Conservation (phyloP, 2,888 invertebrate genomes). For the Epinotia brunnichana region DNA sequence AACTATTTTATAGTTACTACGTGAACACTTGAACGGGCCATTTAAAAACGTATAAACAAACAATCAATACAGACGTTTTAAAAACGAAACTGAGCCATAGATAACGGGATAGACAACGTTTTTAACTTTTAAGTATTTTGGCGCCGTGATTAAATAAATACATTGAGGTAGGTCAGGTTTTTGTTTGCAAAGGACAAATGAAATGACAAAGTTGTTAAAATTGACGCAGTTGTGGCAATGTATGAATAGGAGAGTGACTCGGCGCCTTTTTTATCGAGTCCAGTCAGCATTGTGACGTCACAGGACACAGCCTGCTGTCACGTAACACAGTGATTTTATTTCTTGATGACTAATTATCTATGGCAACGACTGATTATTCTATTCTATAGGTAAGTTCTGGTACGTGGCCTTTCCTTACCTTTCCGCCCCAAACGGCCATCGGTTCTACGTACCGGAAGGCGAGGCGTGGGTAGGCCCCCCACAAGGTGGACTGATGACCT, state of each 20-base stretch:
- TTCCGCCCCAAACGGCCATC: too few species aligned
- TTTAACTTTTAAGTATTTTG: slow-evolving; percentile 35
- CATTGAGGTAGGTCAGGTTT: slow-evolving; percentile 4
- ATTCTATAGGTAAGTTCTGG: too few species aligned
- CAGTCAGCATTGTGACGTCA: slow-evolving; percentile 16
- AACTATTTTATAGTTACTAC: slow-evolving; percentile 41
- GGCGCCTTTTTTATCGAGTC: slow-evolving; percentile 28
- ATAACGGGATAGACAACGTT: slow-evolving; percentile 5
- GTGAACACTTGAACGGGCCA: slow-evolving; percentile 6
- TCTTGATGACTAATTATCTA: too few species aligned
- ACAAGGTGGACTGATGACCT: too few species aligned
- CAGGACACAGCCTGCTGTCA: background rate
- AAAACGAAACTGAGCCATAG: slow-evolving; percentile 34
- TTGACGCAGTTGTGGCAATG: slow-evolving; percentile 13
- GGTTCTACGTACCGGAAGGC: too few species aligned
- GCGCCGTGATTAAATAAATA: slow-evolving; percentile 33
- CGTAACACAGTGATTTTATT: slow-evolving; percentile 5
- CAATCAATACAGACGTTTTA: slow-evolving; percentile 33
- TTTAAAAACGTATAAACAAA: slow-evolving; percentile 25
- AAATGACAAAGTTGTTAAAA: slow-evolving; percentile 25
- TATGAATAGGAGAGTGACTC: slow-evolving; percentile 21
- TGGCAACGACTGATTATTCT: too few species aligned
- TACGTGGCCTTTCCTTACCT: too few species aligned
- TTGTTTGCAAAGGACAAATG: slow-evolving; percentile 36
- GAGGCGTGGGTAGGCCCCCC: too few species aligned